Percentiles rank a stretch among this genome's conserved stretches.
Evolutionary conservation across 2,113 vertebrate genomes (phyloP).

Genomic region (Podarcis muralis): DNA sequence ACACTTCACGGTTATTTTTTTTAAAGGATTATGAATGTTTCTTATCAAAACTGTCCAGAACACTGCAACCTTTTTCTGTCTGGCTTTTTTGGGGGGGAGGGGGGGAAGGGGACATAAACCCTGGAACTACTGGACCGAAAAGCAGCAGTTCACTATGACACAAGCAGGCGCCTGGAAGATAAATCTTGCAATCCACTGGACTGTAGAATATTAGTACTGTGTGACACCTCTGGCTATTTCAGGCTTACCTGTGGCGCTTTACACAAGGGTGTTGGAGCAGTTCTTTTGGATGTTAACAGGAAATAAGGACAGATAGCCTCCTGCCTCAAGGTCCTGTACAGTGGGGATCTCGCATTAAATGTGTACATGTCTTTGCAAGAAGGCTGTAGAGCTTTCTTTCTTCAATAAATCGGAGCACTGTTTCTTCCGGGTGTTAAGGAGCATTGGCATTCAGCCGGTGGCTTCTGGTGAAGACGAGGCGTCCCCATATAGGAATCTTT

Average conservation of each 20-base stretch:
- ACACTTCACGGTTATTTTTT: constrained; percentile 25
- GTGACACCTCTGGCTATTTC: constrained; percentile 1
- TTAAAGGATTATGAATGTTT: constrained; percentile 44
- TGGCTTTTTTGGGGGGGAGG: constrained; percentile 38
- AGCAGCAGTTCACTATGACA: constrained; percentile 47
- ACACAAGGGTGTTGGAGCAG: not conserved
- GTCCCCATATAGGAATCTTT: not conserved
- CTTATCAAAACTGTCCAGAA: constrained; percentile 52
- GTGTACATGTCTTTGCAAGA: not conserved
- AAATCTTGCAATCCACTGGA: constrained; percentile 44
- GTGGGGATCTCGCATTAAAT: not conserved
- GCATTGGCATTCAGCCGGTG: not conserved
- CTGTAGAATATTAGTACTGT: constrained; percentile 39
- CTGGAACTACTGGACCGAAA: constrained; percentile 52
- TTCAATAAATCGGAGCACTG: not conserved
- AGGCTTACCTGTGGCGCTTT: not conserved
- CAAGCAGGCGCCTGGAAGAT: constrained; percentile 43
- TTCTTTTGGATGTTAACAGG: constrained; percentile 22
- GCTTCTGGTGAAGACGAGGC: not conserved
- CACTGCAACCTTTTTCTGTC: constrained; percentile 40
- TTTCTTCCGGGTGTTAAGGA: not conserved
- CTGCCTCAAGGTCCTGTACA: constrained; percentile 22
- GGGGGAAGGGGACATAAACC: constrained; percentile 58
- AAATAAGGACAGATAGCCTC: constrained; percentile 17
- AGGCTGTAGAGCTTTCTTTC: not conserved